Conservation (phyloP, 2,797 vertebrate genomes). For the Brotula barbata region DNA sequence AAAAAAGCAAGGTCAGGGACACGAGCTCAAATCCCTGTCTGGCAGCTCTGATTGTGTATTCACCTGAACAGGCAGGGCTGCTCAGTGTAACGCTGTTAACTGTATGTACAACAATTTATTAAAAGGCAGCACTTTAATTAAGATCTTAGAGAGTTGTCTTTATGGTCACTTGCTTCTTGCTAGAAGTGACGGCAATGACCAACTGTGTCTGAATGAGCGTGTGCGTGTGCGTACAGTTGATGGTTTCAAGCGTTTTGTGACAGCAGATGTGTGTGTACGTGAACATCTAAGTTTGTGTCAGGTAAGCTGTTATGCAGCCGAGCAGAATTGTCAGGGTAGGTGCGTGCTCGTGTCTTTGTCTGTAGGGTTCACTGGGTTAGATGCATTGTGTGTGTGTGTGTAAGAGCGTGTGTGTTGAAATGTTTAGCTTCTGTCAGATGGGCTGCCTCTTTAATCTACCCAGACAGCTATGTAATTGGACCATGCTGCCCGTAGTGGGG, state of each 20-base stretch:
- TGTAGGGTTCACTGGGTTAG: constrained; percentile 30
- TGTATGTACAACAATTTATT: constrained; percentile 65
- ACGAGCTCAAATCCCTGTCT: constrained; percentile 11
- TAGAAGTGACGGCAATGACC: constrained; percentile 50
- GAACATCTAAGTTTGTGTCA: constrained; percentile 26
- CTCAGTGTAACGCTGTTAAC: constrained; percentile 54
- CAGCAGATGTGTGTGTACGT: constrained; percentile 21
- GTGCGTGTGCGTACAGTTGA: constrained; percentile 1
- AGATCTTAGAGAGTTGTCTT: constrained; percentile 57
- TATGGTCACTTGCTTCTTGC: constrained; percentile 51
- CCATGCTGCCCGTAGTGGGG: constrained; percentile 30
- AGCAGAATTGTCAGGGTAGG: constrained; percentile 20
- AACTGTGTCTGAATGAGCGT: constrained; percentile 27
- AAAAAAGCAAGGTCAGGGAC: constrained; percentile 16
- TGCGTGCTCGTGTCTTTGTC: constrained; percentile 18
- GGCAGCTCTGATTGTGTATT: constrained; percentile 17
- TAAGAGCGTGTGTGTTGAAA: constrained; percentile 29
- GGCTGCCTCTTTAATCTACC: constrained; percentile 67
- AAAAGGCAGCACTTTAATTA: constrained; percentile 68
- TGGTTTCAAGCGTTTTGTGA: constrained; percentile 22
- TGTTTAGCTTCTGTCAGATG: constrained; percentile 60
- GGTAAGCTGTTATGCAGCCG: constrained; percentile 31
- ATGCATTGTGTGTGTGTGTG: constrained; percentile 20
- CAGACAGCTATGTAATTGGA: constrained; percentile 74
- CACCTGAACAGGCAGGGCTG: constrained; percentile 32